Base-by-base conservation (phyloP, 2,113 vertebrate genomes). In the Syngnathus scovelli region DNA sequence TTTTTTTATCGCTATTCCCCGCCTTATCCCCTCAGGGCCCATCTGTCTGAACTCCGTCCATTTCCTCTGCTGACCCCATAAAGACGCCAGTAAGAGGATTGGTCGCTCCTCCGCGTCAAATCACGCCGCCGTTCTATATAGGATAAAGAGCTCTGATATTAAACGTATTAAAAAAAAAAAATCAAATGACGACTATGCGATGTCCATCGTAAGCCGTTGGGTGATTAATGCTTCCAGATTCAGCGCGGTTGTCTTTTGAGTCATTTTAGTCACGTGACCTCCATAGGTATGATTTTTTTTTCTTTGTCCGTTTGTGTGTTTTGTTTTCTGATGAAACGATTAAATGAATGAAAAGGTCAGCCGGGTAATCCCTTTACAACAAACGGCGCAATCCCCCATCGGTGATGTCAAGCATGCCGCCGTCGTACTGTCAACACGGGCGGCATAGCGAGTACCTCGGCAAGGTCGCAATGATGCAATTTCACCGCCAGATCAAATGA, bases 51-150 rank as follows among this genome's bases (percentile, higher is more conserved):
- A 79, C 75, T 76, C 72, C 77, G 84, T 87, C 86, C 83, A 77
- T 86, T 81, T 84, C 81, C 69, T 72, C 71, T 70, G 78, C 81
- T 87, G 85, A 89, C 86, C 88, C 80, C 86, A 82, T 87, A 81
- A 84, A 88, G 82, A 84, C 66, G 68, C 74, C 64, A 85, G 82
- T 89, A 89, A 91, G 87, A 89, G 88, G 90, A 90, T 91, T 88
- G 71, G 68, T 68, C 78, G 82, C 70, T 83, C 75, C 59, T 60
- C 78, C 51, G 78, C 83, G 85, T 87, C 80, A 77, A 80, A 88
- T 85, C 83, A 78, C 8, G 48, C 81, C 58, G 72, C 69, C 75
- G 75, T 74, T 75, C 48, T 69, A 75, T 80, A 84, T 79, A 83
- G 80, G 82, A 87, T 86, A 86, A 90, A 85, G 78, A 84, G 85